Conservation (phyloP, 2,888 invertebrate species). For the Phengaris arion region DNA sequence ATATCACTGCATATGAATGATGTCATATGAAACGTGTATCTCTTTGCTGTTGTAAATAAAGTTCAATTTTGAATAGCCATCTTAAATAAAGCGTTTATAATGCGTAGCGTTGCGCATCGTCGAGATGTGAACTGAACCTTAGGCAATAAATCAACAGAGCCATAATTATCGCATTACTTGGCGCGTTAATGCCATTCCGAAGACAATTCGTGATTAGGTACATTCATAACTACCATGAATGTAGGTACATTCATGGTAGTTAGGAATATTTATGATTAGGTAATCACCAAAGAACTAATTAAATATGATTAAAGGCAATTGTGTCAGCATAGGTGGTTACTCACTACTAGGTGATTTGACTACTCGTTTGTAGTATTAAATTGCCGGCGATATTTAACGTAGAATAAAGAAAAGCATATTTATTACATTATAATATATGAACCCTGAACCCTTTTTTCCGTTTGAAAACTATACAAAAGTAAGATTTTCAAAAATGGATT, state of each 20-base stretch:
- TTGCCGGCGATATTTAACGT: neutral
- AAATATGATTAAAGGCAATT: slow-evolving; percentile 8
- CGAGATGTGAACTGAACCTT: no score
- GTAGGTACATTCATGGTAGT: no score
- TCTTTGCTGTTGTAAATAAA: no score
- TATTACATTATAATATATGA: no score
- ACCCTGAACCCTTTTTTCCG: no score
- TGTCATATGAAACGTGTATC: no score
- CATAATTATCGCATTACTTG: slow-evolving; percentile 36
- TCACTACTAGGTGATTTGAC: neutral
- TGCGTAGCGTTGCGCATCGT: no score
- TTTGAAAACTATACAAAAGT: no score
- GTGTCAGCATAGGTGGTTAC: neutral
- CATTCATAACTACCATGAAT: neutral
- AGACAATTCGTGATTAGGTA: slow-evolving; percentile 18
- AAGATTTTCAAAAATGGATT: neutral
- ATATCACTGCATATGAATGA: no score
- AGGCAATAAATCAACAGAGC: slow-evolving; percentile 33
- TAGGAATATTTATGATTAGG: neutral
- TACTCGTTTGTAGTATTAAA: neutral
- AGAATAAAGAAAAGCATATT: no score
- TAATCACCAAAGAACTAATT: neutral
- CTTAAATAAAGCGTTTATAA: no score
- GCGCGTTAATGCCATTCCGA: slow-evolving; percentile 33
- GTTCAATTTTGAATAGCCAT: no score